Conservation (phyloP, 2,888 invertebrate species). For the Stenchaetothrips biformis region DNA sequence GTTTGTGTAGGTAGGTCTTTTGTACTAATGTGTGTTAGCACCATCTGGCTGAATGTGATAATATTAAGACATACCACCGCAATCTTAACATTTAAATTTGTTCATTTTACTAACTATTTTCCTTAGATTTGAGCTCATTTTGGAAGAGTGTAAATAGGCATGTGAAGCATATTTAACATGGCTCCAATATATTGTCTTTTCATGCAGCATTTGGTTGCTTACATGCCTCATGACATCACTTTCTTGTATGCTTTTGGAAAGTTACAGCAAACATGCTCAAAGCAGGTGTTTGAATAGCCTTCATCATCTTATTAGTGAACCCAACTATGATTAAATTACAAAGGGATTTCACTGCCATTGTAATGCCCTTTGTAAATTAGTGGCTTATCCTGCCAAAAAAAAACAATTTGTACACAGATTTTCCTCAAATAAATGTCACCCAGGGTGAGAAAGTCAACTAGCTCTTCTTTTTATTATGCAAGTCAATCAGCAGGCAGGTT, state of each 20-base stretch:
- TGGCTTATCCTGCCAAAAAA: background rate
- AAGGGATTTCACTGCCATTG: too few relatives aligned
- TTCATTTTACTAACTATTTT: background rate
- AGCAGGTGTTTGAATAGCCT: too few relatives aligned
- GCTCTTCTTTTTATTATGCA: background rate
- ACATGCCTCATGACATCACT: too few relatives aligned
- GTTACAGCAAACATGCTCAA: too few relatives aligned
- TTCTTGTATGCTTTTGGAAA: too few relatives aligned
- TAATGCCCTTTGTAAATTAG: background rate
- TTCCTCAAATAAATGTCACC: background rate
- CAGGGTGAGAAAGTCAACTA: background rate
- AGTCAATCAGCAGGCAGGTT: background rate
- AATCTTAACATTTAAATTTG: background rate
- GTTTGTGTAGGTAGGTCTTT: background rate
- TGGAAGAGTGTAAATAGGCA: too few relatives aligned
- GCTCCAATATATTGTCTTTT: too few relatives aligned
- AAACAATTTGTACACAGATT: background rate
- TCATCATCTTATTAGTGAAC: too few relatives aligned
- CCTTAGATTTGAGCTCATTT: too few relatives aligned
- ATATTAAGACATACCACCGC: background rate
- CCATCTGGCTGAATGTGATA: background rate
- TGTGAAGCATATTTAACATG: too few relatives aligned
- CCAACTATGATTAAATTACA: too few relatives aligned
- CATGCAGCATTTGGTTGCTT: too few relatives aligned
- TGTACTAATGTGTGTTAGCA: background rate